Base-by-base conservation (phyloP, 2,888 invertebrate species). In the Agapostemon virescens region DNA sequence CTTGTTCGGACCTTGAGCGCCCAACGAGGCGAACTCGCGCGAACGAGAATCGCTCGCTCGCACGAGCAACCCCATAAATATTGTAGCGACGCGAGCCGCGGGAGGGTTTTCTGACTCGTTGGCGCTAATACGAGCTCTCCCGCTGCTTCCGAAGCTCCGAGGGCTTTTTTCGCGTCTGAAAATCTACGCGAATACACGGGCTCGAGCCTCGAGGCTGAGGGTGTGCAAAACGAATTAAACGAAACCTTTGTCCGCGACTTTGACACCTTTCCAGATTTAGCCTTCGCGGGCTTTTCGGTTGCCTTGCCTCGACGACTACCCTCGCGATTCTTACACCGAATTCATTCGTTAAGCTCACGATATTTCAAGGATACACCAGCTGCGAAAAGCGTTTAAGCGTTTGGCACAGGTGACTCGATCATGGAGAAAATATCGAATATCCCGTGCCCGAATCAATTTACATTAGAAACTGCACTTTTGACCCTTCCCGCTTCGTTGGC, bases 21-120 rank as follows among this genome's bases (percentile, higher is more conserved):
- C 84, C 88, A 90, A 86, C 90, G 87, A 85, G 88, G 89, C 90
- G 90, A 90, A 89, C 89, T 89, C 89, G 90, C 88, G 88, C 89
- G 90, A 88, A 88, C 88, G 86, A 82, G 88, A 90, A 90, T 90
- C 90, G 90, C 88, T 89, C 90, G 88, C 86, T 90, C 89, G 90
- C 88, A 90, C 90, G 89, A 86, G 86, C 89, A 90, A 90, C 90
- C 90, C 89, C 86, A 90, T 90, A 90, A 90, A 90, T 90, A 90
- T 90, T 90, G 88, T 87, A 87, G 87, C 86, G 89, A 86, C 87
- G 88, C 83, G 86, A 88, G 86, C 89, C 86, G 85, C 88, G 84
- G 87, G 88, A 86, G 81, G 82, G 85, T 81, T 81, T 85, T 85
- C 86, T 85, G 85, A 85, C 86, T 86, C 85, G 86, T 86, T 86